A percentile compares a stretch with the other conserved stretches of the same genome.
These are phyloP conservation scores for Parnassius orleans DNA, from an alignment of 2,888 invertebrate species.

Conservation along the genomic window DNA sequence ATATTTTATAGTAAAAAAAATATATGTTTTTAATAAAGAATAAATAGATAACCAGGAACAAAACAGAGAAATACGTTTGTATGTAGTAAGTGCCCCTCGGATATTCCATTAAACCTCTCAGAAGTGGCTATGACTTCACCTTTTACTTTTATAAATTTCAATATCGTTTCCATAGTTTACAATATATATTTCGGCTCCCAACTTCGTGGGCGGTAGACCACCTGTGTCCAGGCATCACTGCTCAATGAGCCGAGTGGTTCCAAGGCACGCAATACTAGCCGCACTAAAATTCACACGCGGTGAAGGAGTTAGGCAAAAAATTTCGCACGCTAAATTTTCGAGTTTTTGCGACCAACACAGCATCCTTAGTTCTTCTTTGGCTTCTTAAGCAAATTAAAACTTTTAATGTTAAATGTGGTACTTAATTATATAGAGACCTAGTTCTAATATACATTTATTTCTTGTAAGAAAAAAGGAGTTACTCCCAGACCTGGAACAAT, in stretches of 20 bases:
- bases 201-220: constrained; percentile 61
- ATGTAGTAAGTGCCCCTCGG: no score
- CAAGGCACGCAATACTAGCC: constrained; percentile 37
- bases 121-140: no score
- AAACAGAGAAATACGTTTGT: no score
- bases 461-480: no score
- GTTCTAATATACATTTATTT: neutral
- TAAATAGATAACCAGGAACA: no score
- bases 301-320: constrained; percentile 17
- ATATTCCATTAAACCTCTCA: no score
- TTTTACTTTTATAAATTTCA: neutral
- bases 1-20: no score
- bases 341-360: constrained; percentile 11
- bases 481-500: no score
- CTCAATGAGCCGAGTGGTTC: constrained; percentile 55
- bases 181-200: constrained; percentile 9
- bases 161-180: neutral
- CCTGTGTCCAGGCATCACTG: constrained; percentile 56
- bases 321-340: constrained; percentile 14
- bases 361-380: constrained; percentile 28
- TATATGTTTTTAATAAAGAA: no score
- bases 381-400: constrained; percentile 12
- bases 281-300: constrained; percentile 39
- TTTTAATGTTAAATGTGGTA: neutral
- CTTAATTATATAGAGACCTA: neutral